Percentiles rank a stretch among this genome's conserved stretches.
phyloP scores from a whole-genome alignment of 2,888 invertebrate genomes.

The Rutpela maculata region DNA sequence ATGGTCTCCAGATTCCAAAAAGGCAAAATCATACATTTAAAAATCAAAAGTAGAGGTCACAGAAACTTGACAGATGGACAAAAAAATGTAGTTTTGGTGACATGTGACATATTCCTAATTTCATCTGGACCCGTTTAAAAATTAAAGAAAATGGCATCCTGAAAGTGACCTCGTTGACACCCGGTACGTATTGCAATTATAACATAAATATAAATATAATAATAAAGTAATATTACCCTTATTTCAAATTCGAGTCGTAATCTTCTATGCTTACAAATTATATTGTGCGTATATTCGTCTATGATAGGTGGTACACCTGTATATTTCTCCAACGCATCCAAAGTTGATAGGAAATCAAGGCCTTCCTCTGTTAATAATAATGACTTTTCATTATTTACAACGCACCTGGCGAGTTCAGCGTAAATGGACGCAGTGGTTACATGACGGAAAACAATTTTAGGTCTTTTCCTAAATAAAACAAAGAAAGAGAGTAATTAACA shows the following conservation, averaged over 20 bases:
- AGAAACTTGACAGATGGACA: no score
- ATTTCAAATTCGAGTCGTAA: constrained; percentile 83
- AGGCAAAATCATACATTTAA: no score
- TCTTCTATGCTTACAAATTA: constrained; percentile 78
- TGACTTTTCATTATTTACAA: constrained; percentile 70
- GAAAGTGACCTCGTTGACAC: no score
- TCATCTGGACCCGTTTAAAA: no score
- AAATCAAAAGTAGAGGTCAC: no score
- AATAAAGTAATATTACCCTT: constrained; percentile 72
- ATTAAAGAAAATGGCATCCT: no score
- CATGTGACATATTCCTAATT: no score
- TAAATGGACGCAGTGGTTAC: constrained; percentile 75
- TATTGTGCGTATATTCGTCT: constrained; percentile 75
- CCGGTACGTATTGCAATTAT: no score
- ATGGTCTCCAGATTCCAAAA: no score
- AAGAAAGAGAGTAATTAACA: neutral
- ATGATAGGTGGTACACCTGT: constrained; percentile 76
- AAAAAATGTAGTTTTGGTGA: no score
- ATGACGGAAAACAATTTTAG: constrained; percentile 78
- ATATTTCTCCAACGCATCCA: constrained; percentile 70
- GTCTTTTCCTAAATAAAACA: constrained; percentile 76
- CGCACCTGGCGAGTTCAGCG: constrained; percentile 75
- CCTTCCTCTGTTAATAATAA: constrained; percentile 76
- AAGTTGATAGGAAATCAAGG: constrained; percentile 76
- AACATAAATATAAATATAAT: no score